Evolutionary conservation across 2,113 vertebrate species (phyloP).

Genomic region (Grantiella picta): DNA sequence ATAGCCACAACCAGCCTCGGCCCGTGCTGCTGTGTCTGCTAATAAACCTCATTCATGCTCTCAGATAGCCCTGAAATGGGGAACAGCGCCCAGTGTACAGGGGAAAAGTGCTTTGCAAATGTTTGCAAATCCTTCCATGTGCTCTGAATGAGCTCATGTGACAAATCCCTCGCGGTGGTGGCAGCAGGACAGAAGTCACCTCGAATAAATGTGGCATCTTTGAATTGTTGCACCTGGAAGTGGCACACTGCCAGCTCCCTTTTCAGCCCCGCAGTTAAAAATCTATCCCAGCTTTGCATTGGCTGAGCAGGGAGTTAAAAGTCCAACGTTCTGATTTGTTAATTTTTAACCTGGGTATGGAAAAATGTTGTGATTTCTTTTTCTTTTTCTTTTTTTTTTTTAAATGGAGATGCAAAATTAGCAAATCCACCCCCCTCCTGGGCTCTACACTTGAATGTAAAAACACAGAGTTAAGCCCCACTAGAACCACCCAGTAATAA

Average conservation of each 20-base stretch:
- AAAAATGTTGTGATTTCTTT: neutral
- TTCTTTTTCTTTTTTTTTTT: neutral
- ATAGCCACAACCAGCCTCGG: neutral
- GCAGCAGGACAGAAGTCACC: neutral
- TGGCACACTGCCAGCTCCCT: neutral
- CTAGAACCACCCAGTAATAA: constrained; percentile 35
- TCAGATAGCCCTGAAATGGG: neutral
- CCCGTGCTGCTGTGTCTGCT: neutral
- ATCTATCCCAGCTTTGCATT: neutral
- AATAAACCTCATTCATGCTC: neutral
- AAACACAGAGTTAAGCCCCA: constrained; percentile 1
- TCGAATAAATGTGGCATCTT: neutral
- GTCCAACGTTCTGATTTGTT: constrained; percentile 28
- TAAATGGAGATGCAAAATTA: neutral
- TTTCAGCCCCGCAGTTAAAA: neutral
- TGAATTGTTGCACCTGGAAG: neutral
- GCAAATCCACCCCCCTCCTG: neutral
- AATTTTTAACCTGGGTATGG: constrained; percentile 34
- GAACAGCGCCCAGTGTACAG: neutral
- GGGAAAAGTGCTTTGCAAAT: neutral
- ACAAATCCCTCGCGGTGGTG: neutral
- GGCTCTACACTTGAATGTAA: neutral
- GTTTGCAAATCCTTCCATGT: neutral
- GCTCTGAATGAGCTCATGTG: neutral
- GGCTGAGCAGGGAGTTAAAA: neutral